These are phyloP conservation scores for Pterocles orientalis DNA, from an alignment of 2,113 vertebrate genomes.

Conservation along the genomic window DNA sequence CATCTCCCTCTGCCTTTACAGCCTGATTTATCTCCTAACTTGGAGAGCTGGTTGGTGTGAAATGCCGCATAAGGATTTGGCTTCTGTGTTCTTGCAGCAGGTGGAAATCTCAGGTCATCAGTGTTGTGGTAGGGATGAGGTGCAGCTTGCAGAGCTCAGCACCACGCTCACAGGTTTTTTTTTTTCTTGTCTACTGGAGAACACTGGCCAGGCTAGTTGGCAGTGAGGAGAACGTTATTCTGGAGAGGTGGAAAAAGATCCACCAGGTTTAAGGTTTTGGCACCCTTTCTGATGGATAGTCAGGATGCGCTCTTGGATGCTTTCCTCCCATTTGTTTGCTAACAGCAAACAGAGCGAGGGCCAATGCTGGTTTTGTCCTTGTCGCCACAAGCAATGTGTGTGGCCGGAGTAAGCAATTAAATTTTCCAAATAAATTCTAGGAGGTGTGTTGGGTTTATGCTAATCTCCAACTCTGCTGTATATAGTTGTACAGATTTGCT, in stretches of 20 bases:
- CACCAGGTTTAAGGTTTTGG: too few species aligned
- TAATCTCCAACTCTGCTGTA: not conserved
- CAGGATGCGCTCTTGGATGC: accelerated
- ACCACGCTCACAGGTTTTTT: accelerated
- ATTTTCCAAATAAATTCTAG: not conserved
- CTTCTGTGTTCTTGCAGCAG: accelerated
- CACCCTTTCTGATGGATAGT: accelerated
- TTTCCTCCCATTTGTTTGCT: not conserved
- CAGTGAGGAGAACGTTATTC: accelerated
- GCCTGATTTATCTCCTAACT: not conserved
- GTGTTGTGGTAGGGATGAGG: not conserved
- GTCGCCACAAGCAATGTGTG: too few species aligned
- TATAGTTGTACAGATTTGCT: too few species aligned
- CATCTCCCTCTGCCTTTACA: not conserved
- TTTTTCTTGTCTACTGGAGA: not conserved
- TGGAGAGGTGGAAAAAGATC: not conserved
- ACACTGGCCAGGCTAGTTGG: not conserved
- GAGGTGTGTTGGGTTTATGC: not conserved
- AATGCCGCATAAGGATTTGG: accelerated
- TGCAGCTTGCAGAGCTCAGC: not conserved
- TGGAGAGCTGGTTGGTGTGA: accelerated
- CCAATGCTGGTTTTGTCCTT: accelerated
- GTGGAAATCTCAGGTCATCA: not conserved
- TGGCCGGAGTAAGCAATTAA: not conserved
- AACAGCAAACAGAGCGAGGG: not conserved